Evolutionary conservation across 92 coral and sea anemone genomes (phyloP), one percentile per base, ranked within the genome.

Genomic region (Muricea muricata): DNA sequence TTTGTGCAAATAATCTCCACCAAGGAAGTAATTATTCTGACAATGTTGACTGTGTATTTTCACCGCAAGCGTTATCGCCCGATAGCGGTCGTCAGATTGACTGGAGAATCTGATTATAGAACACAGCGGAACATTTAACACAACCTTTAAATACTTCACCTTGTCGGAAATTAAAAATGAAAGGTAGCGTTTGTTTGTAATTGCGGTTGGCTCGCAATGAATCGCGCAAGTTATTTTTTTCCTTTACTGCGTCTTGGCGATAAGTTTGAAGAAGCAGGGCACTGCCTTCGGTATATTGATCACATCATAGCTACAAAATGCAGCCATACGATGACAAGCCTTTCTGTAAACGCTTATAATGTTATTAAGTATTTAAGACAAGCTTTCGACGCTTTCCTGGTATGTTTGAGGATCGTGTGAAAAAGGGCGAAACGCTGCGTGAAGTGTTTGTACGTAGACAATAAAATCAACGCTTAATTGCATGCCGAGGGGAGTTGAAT

Each of bases 391-490:
- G 71, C 83, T 33, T 56, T 32, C n/a, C 56, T 54, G 55, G 83
- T 56, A 78, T 57, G 71, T 56, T 3, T 26, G 42, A 0, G 33
- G 61, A 39, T 32, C 83, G 83, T 78, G 83, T 78, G 83, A 78
- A 78, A 50, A 58, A 55, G 40, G 71, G 54, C 18, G 21, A 24
- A 54, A 71, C 83, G 37, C 83, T 39, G 71, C 83, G 55, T 78
- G 83, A 78, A 78, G 33, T 78, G 71, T 78, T 56, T 78, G 71
- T 77, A 28, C 65, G 37, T 37, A 78, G 83, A 78, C 71, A 78
- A 57, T 32, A 78, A 78, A 55, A 56, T 78, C 83, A 57, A 78
- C 83, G 83, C 42, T 78, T 77, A 55, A 78, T 78, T 78, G 71
- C 71, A 58, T 18, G 83, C 71, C 71, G 71, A 34, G 71, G 65